These are phyloP conservation scores for Adela reaumurella DNA, from an alignment of 2,888 invertebrate genomes.

Conservation along the genomic window DNA sequence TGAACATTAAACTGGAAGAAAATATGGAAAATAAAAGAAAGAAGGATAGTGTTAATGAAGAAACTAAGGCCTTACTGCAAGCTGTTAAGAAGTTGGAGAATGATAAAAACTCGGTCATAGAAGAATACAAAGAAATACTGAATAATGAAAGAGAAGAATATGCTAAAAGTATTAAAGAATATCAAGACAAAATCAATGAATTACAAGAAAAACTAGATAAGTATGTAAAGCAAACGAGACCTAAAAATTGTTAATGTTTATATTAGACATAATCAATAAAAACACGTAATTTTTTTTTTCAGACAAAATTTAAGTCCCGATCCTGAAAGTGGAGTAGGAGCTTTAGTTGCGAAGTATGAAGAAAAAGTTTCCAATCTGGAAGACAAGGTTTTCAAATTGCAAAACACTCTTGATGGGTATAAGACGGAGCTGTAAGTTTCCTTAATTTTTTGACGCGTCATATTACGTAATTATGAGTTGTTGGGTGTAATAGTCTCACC, in stretches of 20 bases:
- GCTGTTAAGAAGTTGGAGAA: conserved; percentile 36
- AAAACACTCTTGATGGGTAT: conserved; percentile 38
- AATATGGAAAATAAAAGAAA: conserved; percentile 18
- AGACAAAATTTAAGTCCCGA: not conserved
- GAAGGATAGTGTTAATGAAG: conserved; percentile 29
- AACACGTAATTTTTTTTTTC: not conserved
- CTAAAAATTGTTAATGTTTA: conserved; percentile 11
- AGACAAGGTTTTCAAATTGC: conserved; percentile 36
- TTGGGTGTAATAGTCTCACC: no score
- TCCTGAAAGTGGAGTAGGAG: conserved; percentile 4
- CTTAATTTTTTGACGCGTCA: conserved; percentile 43
- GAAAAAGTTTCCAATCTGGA: conserved; percentile 35
- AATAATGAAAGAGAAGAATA: conserved; percentile 49
- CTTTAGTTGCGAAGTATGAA: conserved; percentile 36
- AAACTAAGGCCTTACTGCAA: conserved; percentile 37
- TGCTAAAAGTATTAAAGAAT: conserved; percentile 26
- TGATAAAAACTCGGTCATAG: conserved; percentile 34
- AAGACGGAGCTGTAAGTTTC: conserved; percentile 52
- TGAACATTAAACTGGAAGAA: conserved; percentile 19
- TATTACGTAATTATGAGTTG: not conserved
- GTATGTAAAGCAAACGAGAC: no score
- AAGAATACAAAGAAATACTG: conserved; percentile 48
- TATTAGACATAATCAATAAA: no score
- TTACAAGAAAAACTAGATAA: conserved; percentile 32
- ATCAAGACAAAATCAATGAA: conserved; percentile 28